Base-by-base conservation (phyloP, 2,888 invertebrate species). In the Pollenia labialis region DNA sequence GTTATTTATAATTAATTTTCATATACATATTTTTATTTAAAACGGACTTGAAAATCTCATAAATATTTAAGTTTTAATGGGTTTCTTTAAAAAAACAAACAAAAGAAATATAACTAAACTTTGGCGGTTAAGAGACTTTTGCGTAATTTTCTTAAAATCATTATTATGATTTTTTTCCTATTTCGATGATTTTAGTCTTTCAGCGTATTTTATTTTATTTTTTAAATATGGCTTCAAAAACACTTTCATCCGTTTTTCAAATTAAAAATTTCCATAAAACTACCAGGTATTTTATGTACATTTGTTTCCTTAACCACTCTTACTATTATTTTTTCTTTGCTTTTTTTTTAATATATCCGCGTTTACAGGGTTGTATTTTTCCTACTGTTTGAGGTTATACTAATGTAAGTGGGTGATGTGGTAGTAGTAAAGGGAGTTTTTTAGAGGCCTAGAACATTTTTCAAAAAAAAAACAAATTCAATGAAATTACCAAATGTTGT, bases 181-280 rank as follows among this genome's bases (percentile, higher is more conserved):
- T 16, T 62, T 48, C 11, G 46, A 56, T 83, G 32, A 23, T 74
- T 72, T 54, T 68, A 50, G 42, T 4, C 48, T 76, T 77, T 71
- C 11, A 60, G 64, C 14, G 16, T 46, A 62, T 84, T 32, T 32
- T 85, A 54, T 79, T 64, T 12, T 68, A 18, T 50, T 52, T 80
- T 85, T n/a, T 11, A 75, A 50, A 75, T 90, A 90, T 83, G 93
- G 93, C 92, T 93, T 93, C 92, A 91, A 91, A 93, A 93, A 93
- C 93, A 93, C 93, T 93, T 93, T 93, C 93, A 93, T 93, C 93
- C 91, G 93, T 93, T 93, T 93, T 93, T 91, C 90, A 93, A 93
- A 92, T 92, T 92, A 92, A 91, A 87, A 84, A 91, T 91, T 92
- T 90, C 84, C 88, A 89, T 90, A 89, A 88, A 88, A 87, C 48